Base-by-base conservation (phyloP, 1,140 invertebrate species). In the Drosophila sproati region DNA sequence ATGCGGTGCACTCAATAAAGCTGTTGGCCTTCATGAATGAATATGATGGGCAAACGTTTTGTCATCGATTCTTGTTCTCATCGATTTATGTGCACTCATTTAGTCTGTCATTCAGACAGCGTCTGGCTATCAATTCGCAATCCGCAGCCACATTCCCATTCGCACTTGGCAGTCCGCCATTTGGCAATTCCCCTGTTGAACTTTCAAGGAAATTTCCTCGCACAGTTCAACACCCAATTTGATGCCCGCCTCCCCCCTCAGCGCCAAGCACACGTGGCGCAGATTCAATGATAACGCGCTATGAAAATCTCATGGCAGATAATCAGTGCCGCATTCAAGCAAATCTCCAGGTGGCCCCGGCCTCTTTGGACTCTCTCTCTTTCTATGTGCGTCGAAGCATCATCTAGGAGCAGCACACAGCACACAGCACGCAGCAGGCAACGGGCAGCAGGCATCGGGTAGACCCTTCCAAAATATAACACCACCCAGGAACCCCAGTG, bases 301-400 rank as follows among this genome's bases (percentile, higher is more conserved):
- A 71, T 79, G 68, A 77, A 82, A 87, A 78, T 87, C 83, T 82
- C 73, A 64, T 79, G 76, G 82, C 82, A 80, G 77, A 87, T 87
- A 87, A 87, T 87, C 82, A 87, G 82, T 88, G 82, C 62, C 76
- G 75, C 83, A 88, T 87, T 87, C 83, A 88, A 71, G 70, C 55
- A 83, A 74, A 77, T 82, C 83, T 83, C 77, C 77, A 87, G 83
- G 83, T 88, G 69, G 68, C 69, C 41, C 66, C 28, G 8, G 20
- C 51, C 6, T 12, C 32, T 10, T n/a, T 43, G 39, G n/a, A 8
- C 12, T 12, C 5, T 20, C 45, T 5, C 32, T 6, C 5, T 28
- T 4, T n/a, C 4, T 51, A 3, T 34, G 43, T 20, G 57, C 47
- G 43, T 34, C 6, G 31, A 48, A 47, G 43, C 31, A 37, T 4